These are phyloP conservation scores for Forbesichthys papilliferus DNA, from an alignment of 2,113 vertebrate species.

Conservation along the genomic window DNA sequence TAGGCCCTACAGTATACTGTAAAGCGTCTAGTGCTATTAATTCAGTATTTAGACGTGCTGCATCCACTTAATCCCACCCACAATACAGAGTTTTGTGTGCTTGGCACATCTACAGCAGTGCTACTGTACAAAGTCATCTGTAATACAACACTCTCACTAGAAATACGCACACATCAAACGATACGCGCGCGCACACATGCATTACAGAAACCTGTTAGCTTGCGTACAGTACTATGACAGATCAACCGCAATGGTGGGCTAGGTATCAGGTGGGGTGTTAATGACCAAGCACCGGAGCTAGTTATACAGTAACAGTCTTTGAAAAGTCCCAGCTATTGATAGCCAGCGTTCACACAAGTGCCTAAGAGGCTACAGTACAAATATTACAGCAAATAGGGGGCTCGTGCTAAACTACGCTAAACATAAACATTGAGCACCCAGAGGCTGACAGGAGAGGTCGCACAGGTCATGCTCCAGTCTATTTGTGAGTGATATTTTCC, in stretches of 20 bases:
- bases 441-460: neutral
- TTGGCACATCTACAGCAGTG: conserved; percentile 42
- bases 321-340: conserved; percentile 60
- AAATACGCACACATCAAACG: conserved; percentile 4
- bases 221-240: conserved; percentile 7
- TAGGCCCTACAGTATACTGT: too few relatives aligned
- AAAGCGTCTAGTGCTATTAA: neutral
- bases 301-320: conserved; percentile 58
- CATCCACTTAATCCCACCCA: neutral
- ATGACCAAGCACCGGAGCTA: conserved; percentile 34
- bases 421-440: neutral
- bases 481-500: neutral
- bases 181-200: conserved; percentile 11
- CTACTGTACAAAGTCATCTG: conserved; percentile 54
- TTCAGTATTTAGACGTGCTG: conserved; percentile 18
- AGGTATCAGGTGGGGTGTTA: conserved; percentile 15
- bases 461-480: neutral
- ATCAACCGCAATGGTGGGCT: conserved; percentile 12
- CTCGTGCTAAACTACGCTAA: too few relatives aligned
- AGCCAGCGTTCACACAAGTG: conserved; percentile 33
- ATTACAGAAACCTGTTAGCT: neutral
- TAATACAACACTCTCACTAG: conserved; percentile 33
- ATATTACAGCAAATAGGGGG: too few relatives aligned
- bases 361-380: neutral
- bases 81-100: conserved; percentile 17